phyloP scores from a whole-genome alignment of 2,797 vertebrate species.

The Parauchenoglanis punctatus region DNA sequence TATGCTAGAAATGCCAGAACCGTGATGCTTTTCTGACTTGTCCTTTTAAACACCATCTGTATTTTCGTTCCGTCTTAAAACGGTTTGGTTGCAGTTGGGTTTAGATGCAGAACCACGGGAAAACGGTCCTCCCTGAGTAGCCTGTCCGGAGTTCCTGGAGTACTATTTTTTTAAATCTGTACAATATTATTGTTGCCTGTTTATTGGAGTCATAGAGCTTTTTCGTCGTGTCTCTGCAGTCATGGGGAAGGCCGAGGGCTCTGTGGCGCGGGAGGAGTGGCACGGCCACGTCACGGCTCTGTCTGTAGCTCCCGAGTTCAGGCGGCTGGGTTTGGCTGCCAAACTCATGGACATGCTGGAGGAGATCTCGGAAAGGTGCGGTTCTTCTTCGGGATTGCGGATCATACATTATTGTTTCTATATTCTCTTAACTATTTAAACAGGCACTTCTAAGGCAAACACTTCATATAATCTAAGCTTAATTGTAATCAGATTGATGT shows the following conservation, averaged over 20 bases:
- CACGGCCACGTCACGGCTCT: slow-evolving; percentile 94
- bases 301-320: slow-evolving; percentile 93
- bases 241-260: slow-evolving; percentile 97
- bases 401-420: background rate
- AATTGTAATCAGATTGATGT: background rate
- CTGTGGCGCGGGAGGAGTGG: slow-evolving; percentile 93
- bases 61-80: background rate
- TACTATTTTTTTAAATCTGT: background rate
- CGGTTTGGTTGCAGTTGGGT: background rate
- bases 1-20: background rate
- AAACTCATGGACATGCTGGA: slow-evolving; percentile 96
- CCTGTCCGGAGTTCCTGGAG: background rate
- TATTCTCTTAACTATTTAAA: background rate
- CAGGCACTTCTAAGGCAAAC: background rate
- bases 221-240: slow-evolving; percentile 70
- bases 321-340: slow-evolving; percentile 89
- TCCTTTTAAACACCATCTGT: background rate
- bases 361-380: slow-evolving; percentile 89
- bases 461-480: background rate
- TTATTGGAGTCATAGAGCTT: background rate
- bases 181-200: background rate
- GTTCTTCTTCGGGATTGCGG: background rate
- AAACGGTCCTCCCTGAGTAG: background rate
- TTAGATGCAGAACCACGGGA: background rate
- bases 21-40: background rate